Conservation (phyloP, 2,113 vertebrate genomes). For the Pteropus alecto region DNA sequence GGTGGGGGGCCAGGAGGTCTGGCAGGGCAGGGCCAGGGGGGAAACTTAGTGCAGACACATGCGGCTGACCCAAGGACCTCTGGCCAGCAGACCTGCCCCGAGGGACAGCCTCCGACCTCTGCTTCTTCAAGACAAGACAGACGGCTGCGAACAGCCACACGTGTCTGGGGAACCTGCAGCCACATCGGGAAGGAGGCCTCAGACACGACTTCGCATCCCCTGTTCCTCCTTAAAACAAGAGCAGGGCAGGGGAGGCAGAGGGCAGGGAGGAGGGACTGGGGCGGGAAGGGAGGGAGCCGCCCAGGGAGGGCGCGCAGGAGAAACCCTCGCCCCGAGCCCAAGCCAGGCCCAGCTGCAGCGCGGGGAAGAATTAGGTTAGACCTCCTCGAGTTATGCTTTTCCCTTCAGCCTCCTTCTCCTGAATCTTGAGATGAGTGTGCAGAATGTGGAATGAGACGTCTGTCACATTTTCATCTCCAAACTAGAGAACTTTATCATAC, state of each 20-base stretch:
- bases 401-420: neutral
- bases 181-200: neutral
- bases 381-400: fast-evolving
- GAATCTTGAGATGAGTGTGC: neutral
- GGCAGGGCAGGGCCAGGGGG: neutral
- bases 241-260: neutral
- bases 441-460: neutral
- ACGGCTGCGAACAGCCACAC: neutral
- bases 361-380: neutral
- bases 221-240: neutral
- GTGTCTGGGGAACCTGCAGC: fast-evolving
- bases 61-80: neutral
- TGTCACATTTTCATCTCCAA: neutral
- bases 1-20: neutral
- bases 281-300: neutral
- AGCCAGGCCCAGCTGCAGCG: neutral
- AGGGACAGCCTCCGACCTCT: neutral
- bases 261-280: too few species aligned
- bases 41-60: neutral
- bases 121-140: neutral
- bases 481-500: neutral
- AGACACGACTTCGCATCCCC: fast-evolving
- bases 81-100: neutral
- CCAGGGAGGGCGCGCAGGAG: neutral
- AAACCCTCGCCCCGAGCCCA: neutral